Base-by-base conservation (phyloP, 2,797 vertebrate genomes). In the Argya squamiceps region DNA sequence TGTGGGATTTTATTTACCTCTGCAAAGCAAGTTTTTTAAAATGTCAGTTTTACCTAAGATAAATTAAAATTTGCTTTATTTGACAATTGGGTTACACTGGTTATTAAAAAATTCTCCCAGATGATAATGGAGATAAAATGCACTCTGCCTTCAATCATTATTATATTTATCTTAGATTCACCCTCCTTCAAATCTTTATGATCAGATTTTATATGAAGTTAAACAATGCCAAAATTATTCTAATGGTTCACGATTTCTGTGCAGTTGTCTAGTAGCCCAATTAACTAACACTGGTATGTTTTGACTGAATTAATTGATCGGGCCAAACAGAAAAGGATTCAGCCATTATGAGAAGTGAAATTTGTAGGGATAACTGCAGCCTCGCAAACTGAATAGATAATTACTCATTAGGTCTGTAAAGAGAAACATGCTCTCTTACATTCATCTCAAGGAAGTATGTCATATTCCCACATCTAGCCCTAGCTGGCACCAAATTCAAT, bases 331-430 rank as follows among this genome's bases (percentile, higher is more conserved):
- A 23, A 88, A 82, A 80, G 29, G 23, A 12, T 10, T 79, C 21
- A 32, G 4, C 5, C 23, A n/a, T 46, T 17, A 60, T 5, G 6
- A 78, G 34, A 74, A 73, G 15, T 0, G 0, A 70, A 32, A 55
- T 2, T 10, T 63, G 27, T 46, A 67, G 36, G 22, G 10, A 26
- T 50, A 73, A 46, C 29, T 74, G 39, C 7, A 92, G 26, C 15
- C 26, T 55, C 62, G 17, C 24, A 84, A 63, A 70, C 12, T 55
- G 26, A 39, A 18, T 15, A 50, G 29, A 70, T 70, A 15, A 56
- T 15, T 24, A 52, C 52, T 92, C 32, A 46, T 46, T 39, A 74
- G 36, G 11, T 36, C 41, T 65, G 3, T 58, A n/a, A 52, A 53
- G 12, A 83, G 14, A 46, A 0, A 3, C 56, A 76, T 10, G 2